Evolutionary conservation across 2,888 invertebrate species (phyloP), one percentile per base, ranked within the genome.

Genomic region (Hypomecis punctinalis): DNA sequence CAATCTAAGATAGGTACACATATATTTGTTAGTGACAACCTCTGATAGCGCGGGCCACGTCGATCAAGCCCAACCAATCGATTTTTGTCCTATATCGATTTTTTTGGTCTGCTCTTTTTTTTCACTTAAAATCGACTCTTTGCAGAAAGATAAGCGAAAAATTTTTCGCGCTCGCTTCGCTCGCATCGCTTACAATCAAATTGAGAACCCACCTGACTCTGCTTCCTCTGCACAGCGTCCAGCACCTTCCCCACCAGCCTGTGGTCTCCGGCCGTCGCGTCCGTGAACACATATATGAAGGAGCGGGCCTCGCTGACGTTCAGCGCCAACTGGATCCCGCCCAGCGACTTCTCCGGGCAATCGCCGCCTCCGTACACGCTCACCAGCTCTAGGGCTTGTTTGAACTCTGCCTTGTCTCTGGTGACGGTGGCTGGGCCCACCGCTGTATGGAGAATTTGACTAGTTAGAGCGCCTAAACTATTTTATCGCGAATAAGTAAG

Each of bases 251-350:
- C 93, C 0, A 95, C 94, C 6, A 94, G 85, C 58, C 91, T 82
- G 73, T 94, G 95, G 79, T 97, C 97, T 59, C 94, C 94, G 0
- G 96, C 94, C 0, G 95, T 93, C 0, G 96, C 96, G 76, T 97
- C 96, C 1, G 96, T 96, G 82, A 97, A 96, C 36, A 96, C 96
- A 76, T 96, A 97, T 45, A 96, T 90, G 79, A 94, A 95, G 0
- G 96, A 96, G 61, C 94, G 90, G 0, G 96, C 95, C 10, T 94
- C 86, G 46, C 95, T 94, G 8, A 94, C 93, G 73, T 95, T 93
- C 40, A 97, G 85, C 0, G 96, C 96, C 65, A 94, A 82, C 60
- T 94, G 93, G 45, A 96, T 94, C n/a, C 96, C 96, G 0, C 93
- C 91, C 6, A 96, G 81, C 0, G 95, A 94, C 91, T 94, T 95